Percentiles rank a stretch among this genome's conserved stretches.
Evolutionary conservation across 1,140 invertebrate genomes (phyloP).

Genomic region (Andricus grossulariae): DNA sequence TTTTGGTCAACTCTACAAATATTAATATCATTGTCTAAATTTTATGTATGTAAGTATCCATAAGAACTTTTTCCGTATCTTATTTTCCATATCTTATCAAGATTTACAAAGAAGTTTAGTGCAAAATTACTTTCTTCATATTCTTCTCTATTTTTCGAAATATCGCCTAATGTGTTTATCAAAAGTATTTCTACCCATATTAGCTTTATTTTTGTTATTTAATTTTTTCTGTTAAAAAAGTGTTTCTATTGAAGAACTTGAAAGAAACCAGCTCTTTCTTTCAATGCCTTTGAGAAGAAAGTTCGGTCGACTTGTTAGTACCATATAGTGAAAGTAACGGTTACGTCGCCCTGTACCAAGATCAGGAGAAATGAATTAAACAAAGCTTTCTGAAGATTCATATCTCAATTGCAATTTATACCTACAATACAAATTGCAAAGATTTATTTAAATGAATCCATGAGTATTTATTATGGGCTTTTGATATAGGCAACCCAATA

Average conservation of each 20-base stretch:
- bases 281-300: constrained; percentile 24
- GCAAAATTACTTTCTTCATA: too few relatives aligned
- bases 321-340: constrained; percentile 43
- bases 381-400: neutral
- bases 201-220: neutral
- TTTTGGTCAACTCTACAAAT: too few relatives aligned
- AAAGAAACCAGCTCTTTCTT: constrained; percentile 22
- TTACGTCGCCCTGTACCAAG: constrained; percentile 39
- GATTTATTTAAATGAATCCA: too few relatives aligned
- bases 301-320: constrained; percentile 8
- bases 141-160: too few relatives aligned
- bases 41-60: too few relatives aligned
- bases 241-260: neutral
- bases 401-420: neutral
- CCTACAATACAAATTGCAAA: too few relatives aligned
- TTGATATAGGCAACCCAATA: too few relatives aligned
- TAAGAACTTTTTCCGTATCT: neutral
- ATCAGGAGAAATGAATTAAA: constrained; percentile 12
- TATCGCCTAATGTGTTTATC: too few relatives aligned
- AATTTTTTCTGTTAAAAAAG: neutral
- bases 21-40: too few relatives aligned
- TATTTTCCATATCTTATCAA: neutral
- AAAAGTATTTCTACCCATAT: too few relatives aligned
- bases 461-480: too few relatives aligned
- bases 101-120: too few relatives aligned